Evolutionary conservation across 37 sponge, comb jelly and placozoan species (phyloP), one percentile per base, ranked within the genome.

Genomic region (Beroe ovata): DNA sequence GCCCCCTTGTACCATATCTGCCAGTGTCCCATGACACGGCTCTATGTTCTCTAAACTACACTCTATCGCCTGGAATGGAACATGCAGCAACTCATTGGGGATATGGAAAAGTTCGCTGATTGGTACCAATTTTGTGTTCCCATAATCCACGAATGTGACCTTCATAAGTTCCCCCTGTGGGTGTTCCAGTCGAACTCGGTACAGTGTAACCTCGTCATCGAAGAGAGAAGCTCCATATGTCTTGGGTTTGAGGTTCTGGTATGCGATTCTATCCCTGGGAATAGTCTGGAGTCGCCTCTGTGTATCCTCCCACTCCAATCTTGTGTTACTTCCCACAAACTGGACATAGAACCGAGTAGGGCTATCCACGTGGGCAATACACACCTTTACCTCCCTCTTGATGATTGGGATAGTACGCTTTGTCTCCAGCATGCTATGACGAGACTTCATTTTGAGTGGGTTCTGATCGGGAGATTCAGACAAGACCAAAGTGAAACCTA

Each of bases 71-170:
- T 77, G 84, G 22, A 77, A 77, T 11, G 84, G 84, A 3, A 91
- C 71, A 0, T 60, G 11, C 14, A 60, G 63, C 19, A 90, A 64
- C 0, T 69, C 60, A 0, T 23, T n/a, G n/a, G 92, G 89, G 58
- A 96, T 64, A 29, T 91, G 33, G 39, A 89, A 88, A 26, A 96
- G 92, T 58, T 33, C 0, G 39, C 60, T 91, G 0, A 77, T 26
- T 0, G 91, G 64, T 16, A 96, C 91, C 8, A 39, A 21, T 60
- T 94, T 93, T 35, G 30, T 39, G 84, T 96, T 96, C 21, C 96
- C 96, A 60, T 93, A 96, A 91, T 96, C 96, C 8, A 96, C 64
- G 90, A 91, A 96, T 47, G 71, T 35, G 26, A 96, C 96, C 92
- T 91, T 47, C 64, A 88, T 66, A 34, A 34, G 8, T 30, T 66